These are phyloP conservation scores for Ephialtes manifestator DNA, from an alignment of 2,888 invertebrate genomes.

Conservation along the genomic window DNA sequence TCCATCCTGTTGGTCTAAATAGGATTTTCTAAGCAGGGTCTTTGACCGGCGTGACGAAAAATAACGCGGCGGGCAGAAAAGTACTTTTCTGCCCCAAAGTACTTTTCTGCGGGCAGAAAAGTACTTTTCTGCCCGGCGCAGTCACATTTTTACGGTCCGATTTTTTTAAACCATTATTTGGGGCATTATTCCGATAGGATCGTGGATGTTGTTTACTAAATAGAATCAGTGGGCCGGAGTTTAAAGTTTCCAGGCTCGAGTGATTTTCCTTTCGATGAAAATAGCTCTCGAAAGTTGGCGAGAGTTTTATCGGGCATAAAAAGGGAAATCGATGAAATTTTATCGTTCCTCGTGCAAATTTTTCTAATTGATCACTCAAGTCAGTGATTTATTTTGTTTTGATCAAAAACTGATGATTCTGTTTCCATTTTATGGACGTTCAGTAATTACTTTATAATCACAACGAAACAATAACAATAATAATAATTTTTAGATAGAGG, in stretches of 20 bases:
- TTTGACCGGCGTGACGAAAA: too few species aligned
- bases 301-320: neutral
- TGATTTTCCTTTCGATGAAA: constrained; percentile 12
- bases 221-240: neutral
- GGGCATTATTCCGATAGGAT: neutral
- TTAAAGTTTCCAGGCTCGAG: neutral
- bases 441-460: neutral
- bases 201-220: neutral
- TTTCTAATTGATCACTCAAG: neutral
- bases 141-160: neutral
- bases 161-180: neutral
- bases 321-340: neutral
- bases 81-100: too few species aligned
- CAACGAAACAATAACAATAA: constrained; percentile 1
- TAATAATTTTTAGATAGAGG: too few species aligned
- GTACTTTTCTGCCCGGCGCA: neutral
- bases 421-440: neutral
- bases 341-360: neutral
- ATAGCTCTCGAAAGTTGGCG: constrained; percentile 4
- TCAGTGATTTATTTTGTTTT: neutral
- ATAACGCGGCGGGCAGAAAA: too few species aligned
- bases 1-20: too few species aligned
- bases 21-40: too few species aligned
- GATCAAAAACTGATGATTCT: neutral
- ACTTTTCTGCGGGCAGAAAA: too few species aligned